Conservation (phyloP, 2,113 vertebrate species). For the Gambusia affinis region DNA sequence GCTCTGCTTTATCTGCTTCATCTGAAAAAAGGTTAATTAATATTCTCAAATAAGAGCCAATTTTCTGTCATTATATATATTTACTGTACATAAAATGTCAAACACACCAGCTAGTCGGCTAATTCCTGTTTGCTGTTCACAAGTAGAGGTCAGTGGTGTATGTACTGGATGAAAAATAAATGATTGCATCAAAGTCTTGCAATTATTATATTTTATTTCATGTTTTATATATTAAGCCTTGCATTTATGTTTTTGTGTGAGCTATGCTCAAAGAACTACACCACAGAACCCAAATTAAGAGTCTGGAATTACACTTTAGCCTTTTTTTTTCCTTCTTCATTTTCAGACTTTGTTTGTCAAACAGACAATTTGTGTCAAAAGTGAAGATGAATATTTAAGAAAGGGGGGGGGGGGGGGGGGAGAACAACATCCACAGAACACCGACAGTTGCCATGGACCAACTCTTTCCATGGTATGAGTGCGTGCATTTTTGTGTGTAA, state of each 20-base stretch:
- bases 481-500: constrained; percentile 57
- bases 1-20: too few species aligned
- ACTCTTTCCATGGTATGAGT: constrained; percentile 75
- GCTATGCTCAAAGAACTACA: constrained; percentile 55
- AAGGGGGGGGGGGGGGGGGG: too few species aligned
- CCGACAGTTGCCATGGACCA: constrained; percentile 48
- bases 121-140: constrained; percentile 24
- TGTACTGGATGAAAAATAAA: constrained; percentile 10
- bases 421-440: constrained; percentile 54
- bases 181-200: too few species aligned
- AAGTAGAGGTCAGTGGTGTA: constrained; percentile 45
- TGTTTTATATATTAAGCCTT: constrained; percentile 63
- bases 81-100: background rate
- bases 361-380: constrained; percentile 57
- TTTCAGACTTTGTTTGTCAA: constrained; percentile 62
- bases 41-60: too few species aligned
- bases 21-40: too few species aligned
- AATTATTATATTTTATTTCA: constrained; percentile 13
- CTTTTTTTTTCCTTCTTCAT: background rate
- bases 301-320: constrained; percentile 34
- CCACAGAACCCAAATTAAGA: constrained; percentile 50
- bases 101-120: background rate
- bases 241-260: constrained; percentile 56
- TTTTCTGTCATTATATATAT: too few species aligned
- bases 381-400: constrained; percentile 61